phyloP scores from a whole-genome alignment of 2,888 invertebrate species.

The Chorisops tibialis region DNA sequence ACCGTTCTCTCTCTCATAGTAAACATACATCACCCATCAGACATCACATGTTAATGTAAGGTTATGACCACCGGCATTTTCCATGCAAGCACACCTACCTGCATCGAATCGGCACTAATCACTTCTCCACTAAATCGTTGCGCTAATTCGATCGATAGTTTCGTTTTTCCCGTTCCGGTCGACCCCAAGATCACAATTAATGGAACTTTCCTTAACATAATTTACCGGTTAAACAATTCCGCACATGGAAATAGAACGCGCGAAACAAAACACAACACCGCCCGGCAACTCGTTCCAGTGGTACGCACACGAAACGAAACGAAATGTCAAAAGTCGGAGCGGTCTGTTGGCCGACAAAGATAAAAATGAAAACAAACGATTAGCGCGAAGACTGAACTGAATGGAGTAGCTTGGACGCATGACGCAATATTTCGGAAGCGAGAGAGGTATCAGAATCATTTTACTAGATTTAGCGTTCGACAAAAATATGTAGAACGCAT shows the following conservation, averaged over 20 bases:
- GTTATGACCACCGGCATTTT: neutral
- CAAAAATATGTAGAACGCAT: too few relatives aligned
- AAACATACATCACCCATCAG: too few relatives aligned
- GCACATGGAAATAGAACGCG: neutral
- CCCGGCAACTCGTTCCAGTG: too few relatives aligned
- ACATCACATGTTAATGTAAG: slow-evolving; percentile 2
- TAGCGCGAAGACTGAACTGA: too few relatives aligned
- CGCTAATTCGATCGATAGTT: slow-evolving; percentile 88
- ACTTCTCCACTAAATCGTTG: slow-evolving; percentile 84
- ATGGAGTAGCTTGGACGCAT: too few relatives aligned
- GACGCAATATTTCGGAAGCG: too few relatives aligned
- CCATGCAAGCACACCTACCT: slow-evolving; percentile 63
- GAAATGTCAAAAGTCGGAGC: slow-evolving; percentile 13
- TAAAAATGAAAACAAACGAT: too few relatives aligned
- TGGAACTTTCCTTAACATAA: slow-evolving; percentile 59
- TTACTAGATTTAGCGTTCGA: too few relatives aligned
- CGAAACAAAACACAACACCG: neutral
- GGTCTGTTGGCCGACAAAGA: too few relatives aligned
- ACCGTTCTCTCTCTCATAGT: too few relatives aligned
- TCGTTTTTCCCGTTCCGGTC: slow-evolving; percentile 97
- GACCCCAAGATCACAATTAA: slow-evolving; percentile 90
- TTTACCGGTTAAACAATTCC: slow-evolving; percentile 23
- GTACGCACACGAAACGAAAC: too few relatives aligned
- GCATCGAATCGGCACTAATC: slow-evolving; percentile 98
- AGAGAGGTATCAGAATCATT: too few relatives aligned